Conservation (phyloP, 2,113 vertebrate species). For the Etheostoma spectabile region DNA sequence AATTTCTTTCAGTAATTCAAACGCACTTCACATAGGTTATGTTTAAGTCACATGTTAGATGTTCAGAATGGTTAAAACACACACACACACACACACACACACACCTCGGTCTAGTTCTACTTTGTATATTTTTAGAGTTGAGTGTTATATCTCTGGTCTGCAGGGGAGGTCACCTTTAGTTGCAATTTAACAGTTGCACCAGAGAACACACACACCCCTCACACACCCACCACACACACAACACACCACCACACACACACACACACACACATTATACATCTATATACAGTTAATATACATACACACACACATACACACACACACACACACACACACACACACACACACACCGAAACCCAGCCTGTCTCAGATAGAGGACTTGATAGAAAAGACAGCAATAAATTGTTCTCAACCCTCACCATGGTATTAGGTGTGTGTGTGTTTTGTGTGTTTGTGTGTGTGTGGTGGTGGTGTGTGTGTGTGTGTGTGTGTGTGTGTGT, state of each 20-base stretch:
- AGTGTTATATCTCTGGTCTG: constrained; percentile 51
- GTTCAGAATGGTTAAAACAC: constrained; percentile 13
- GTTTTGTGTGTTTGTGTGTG: constrained; percentile 38
- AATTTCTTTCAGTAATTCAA: too few species aligned
- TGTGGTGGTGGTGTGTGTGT: constrained; percentile 15
- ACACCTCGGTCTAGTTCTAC: too few species aligned
- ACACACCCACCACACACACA: too few species aligned
- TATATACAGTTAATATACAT: background rate
- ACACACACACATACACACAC: too few species aligned
- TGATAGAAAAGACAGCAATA: constrained; percentile 70
- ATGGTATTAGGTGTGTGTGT: constrained; percentile 25
- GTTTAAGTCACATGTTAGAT: too few species aligned
- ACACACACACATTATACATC: background rate
- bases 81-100: constrained; percentile 15
- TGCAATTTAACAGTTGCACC: constrained; percentile 62
- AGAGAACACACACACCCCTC: too few species aligned
- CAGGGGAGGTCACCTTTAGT: constrained; percentile 62
- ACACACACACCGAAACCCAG: constrained; percentile 20
- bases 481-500: constrained; percentile 15
- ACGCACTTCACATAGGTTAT: too few species aligned
- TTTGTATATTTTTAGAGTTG: constrained; percentile 37
- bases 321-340: constrained; percentile 1
- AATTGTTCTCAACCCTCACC: constrained; percentile 63
- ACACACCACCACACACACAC: background rate
- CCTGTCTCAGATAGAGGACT: constrained; percentile 42